phyloP scores from a whole-genome alignment of 2,888 invertebrate species.

The Poecilus cupreus region DNA sequence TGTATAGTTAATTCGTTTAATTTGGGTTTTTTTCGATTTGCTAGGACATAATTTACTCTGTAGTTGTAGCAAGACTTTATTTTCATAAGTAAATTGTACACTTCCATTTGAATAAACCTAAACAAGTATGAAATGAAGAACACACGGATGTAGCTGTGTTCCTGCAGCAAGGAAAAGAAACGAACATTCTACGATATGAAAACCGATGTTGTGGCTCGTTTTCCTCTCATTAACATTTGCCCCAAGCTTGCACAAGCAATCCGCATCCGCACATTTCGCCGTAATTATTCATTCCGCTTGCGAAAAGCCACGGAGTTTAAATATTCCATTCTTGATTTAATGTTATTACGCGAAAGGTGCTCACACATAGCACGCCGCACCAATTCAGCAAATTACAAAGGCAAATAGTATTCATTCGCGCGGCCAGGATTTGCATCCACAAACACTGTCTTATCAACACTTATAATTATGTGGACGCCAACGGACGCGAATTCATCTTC shows the following conservation, averaged over 20 bases:
- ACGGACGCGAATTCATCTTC: background rate
- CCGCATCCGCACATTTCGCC: background rate
- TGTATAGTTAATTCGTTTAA: too few species aligned
- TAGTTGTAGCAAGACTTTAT: too few species aligned
- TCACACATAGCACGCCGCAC: conserved; percentile 16
- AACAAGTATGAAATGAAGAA: too few species aligned
- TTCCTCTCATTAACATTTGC: conserved; percentile 8
- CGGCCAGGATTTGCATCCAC: conserved; percentile 52
- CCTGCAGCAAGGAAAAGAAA: too few species aligned
- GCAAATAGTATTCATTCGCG: conserved; percentile 54
- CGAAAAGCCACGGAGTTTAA: conserved; percentile 31
- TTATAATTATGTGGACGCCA: conserved; percentile 43
- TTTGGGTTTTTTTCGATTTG: too few species aligned
- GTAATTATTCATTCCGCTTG: conserved; percentile 32
- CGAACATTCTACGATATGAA: background rate
- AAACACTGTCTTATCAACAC: conserved; percentile 56
- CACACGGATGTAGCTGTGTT: too few species aligned
- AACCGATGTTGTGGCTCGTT: conserved; percentile 1
- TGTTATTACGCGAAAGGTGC: conserved; percentile 39
- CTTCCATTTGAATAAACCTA: too few species aligned
- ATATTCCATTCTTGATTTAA: conserved; percentile 54
- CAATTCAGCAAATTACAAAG: conserved; percentile 57
- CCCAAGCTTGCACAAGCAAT: background rate
- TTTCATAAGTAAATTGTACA: too few species aligned
- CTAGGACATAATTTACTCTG: too few species aligned